Conservation (phyloP, 2,888 invertebrate genomes). For the Cephus pulcher region DNA sequence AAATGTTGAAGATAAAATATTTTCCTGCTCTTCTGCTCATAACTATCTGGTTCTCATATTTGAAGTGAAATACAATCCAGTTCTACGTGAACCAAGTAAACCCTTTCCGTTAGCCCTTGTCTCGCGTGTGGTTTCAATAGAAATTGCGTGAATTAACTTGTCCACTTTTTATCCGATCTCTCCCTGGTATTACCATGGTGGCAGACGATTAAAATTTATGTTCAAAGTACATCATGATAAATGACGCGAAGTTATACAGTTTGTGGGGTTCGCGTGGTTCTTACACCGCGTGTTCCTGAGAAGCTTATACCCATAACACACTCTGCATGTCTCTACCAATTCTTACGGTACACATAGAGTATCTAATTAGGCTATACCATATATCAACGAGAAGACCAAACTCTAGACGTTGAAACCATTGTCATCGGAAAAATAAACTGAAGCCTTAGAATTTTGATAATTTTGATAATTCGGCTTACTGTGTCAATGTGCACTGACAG, state of each 20-base stretch:
- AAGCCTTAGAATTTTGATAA: too few species aligned
- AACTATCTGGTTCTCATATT: too few species aligned
- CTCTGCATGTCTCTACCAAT: neutral
- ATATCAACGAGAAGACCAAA: neutral
- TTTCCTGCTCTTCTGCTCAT: too few species aligned
- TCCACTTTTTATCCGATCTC: neutral
- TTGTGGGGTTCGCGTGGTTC: neutral
- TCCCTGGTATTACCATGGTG: neutral
- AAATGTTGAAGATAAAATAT: too few species aligned
- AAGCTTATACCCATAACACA: neutral
- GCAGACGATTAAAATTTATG: constrained; percentile 1
- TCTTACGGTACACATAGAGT: neutral
- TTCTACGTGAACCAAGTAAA: too few species aligned
- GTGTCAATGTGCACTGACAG: too few species aligned
- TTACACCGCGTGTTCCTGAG: neutral
- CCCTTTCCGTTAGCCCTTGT: too few species aligned
- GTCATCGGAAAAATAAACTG: too few species aligned
- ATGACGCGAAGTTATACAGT: neutral
- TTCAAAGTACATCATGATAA: constrained; percentile 4
- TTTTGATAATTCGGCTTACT: too few species aligned
- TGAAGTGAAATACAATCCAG: too few species aligned
- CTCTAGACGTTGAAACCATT: too few species aligned
- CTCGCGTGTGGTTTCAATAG: neutral
- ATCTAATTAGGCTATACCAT: neutral
- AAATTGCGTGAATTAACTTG: neutral